phyloP scores from a whole-genome alignment of 1,140 invertebrate species.

The Augochlora pura region DNA sequence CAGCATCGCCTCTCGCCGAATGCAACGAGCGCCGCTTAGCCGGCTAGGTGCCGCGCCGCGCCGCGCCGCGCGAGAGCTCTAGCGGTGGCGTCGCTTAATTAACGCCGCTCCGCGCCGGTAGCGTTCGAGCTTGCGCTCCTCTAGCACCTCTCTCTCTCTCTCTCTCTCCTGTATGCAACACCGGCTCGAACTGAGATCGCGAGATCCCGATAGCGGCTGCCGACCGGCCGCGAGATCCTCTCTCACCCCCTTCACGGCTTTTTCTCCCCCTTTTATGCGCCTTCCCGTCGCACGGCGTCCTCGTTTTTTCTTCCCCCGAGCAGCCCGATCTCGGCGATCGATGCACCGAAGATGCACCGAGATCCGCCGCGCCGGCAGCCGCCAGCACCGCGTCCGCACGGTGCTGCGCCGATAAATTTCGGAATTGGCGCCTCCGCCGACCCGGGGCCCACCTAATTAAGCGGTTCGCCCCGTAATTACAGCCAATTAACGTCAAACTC shows the following conservation, averaged over 20 bases:
- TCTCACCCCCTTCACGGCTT: conserved; percentile 7
- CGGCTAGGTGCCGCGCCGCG: neutral
- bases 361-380: conserved; percentile 2
- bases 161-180: conserved; percentile 47
- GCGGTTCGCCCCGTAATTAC: conserved; percentile 74
- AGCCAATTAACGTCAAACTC: conserved; percentile 76
- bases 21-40: neutral
- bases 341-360: conserved; percentile 27
- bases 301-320: conserved; percentile 24
- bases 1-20: conserved; percentile 17
- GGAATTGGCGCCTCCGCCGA: conserved; percentile 67
- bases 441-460: conserved; percentile 70
- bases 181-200: conserved; percentile 60
- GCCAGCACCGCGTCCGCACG: neutral
- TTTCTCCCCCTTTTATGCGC: neutral
- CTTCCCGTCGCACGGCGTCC: neutral
- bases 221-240: conserved; percentile 48
- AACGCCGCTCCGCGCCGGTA: conserved; percentile 53
- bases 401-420: conserved; percentile 74
- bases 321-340: conserved; percentile 35
- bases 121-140: conserved; percentile 27
- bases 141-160: conserved; percentile 60
- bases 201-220: conserved; percentile 70
- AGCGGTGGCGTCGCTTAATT: conserved; percentile 72
- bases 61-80: conserved; percentile 62